Evolutionary conservation across 2,888 invertebrate genomes (phyloP).

Genomic region (Belgica antarctica): DNA sequence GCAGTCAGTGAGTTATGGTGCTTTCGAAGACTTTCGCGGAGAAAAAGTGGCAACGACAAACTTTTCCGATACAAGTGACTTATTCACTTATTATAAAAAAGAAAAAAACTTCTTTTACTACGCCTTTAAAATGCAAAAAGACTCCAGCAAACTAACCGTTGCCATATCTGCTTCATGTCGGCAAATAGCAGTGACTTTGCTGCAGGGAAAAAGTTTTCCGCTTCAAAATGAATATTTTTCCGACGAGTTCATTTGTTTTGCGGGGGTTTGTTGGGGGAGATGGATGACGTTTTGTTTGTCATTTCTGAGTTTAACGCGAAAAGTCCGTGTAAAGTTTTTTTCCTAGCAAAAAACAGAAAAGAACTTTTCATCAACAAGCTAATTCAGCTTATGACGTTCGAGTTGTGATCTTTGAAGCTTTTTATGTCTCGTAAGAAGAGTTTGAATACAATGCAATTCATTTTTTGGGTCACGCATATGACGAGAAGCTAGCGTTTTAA

Average conservation of each 20-base stretch:
- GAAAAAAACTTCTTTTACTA: conserved; percentile 17
- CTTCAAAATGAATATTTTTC: conserved; percentile 3
- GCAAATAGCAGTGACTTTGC: conserved; percentile 12
- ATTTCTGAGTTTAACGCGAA: too few relatives aligned
- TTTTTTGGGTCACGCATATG: too few relatives aligned
- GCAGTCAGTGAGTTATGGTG: not conserved
- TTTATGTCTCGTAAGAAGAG: too few relatives aligned
- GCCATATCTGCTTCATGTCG: conserved; percentile 31
- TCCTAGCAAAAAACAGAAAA: too few relatives aligned
- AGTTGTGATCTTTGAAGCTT: too few relatives aligned
- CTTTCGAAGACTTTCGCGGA: conserved; percentile 8
- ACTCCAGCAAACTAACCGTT: not conserved
- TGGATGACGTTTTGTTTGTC: too few relatives aligned
- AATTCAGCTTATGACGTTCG: too few relatives aligned
- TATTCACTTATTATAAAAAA: conserved; percentile 10
- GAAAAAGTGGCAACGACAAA: not conserved
- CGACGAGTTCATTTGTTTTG: conserved; percentile 19
- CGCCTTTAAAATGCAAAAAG: conserved; percentile 1
- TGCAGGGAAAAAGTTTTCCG: not conserved
- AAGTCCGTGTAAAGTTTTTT: too few relatives aligned
- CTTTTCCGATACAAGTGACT: conserved; percentile 25
- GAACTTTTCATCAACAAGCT: too few relatives aligned
- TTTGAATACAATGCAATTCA: too few relatives aligned
- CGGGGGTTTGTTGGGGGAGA: too few relatives aligned
- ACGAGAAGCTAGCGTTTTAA: too few relatives aligned